phyloP scores from a whole-genome alignment of 2,888 invertebrate genomes.

The Physocephala rufipes region DNA sequence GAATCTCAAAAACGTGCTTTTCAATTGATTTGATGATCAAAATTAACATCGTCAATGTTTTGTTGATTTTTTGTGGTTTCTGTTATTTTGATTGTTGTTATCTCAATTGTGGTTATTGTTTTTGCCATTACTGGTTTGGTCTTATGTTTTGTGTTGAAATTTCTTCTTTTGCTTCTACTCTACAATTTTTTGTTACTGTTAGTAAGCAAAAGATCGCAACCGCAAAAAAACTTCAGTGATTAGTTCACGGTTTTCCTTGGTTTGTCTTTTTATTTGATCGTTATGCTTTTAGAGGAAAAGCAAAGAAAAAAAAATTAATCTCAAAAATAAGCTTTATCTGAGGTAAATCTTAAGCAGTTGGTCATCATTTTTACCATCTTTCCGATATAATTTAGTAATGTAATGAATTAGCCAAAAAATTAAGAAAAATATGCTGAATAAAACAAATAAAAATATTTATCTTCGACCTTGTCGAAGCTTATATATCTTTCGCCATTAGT shows the following conservation, averaged over 20 bases:
- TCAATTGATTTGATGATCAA: constrained; percentile 48
- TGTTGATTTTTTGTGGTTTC: background rate
- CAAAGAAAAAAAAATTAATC: too few relatives aligned
- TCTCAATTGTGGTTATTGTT: background rate
- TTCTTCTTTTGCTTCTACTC: background rate
- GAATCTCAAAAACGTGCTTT: constrained; percentile 46
- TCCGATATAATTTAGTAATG: too few relatives aligned
- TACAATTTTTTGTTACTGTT: background rate
- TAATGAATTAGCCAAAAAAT: too few relatives aligned
- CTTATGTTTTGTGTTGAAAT: background rate
- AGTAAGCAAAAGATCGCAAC: background rate
- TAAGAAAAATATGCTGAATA: too few relatives aligned
- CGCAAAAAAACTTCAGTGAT: background rate
- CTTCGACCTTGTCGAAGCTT: too few relatives aligned
- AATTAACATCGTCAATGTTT: constrained; percentile 16
- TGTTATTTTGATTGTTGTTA: background rate
- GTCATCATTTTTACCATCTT: too few relatives aligned
- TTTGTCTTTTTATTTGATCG: background rate
- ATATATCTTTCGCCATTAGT: too few relatives aligned
- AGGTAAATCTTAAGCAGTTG: too few relatives aligned
- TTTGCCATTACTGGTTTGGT: too few relatives aligned
- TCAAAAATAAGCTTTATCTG: too few relatives aligned
- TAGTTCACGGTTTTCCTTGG: background rate
- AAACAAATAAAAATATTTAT: too few relatives aligned
- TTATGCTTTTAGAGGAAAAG: background rate